Evolutionary conservation across 2,797 vertebrate species (phyloP), one percentile per base, ranked within the genome.

Genomic region (Labroides dimidiatus): DNA sequence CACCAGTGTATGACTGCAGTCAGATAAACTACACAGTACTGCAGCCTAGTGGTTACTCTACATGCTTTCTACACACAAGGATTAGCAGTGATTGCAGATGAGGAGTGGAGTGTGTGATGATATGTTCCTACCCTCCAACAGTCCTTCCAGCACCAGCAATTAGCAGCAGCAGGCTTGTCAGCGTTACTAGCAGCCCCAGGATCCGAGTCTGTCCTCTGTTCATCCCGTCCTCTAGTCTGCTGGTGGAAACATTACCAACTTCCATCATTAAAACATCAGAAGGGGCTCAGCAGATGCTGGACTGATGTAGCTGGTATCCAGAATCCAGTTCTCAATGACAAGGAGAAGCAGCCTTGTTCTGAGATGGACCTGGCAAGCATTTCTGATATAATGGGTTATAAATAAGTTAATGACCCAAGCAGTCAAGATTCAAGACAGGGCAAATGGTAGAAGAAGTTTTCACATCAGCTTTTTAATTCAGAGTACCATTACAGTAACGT

Each of bases 81-180:
- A 51, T 51, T 42, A 51, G 48, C 48, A 44, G 56, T 47, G 52
- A 30, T 56, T 71, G 53, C 60, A 65, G 42, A 19, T 48, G 23
- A 64, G 39, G 39, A 24, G 55, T 54, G 44, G 39, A 0, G 24
- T 27, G 37, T 10, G 37, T 21, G 33, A 41, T 53, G 39, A 48
- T 11, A 19, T 39, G 65, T 33, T 69, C 43, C 65, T 78, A 56
- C 54, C 77, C 72, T 86, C 75, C 66, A 80, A 64, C 78, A 74
- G 74, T 82, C 72, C 51, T 77, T 63, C 69, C 64, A 73, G 68
- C 63, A 57, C 72, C 75, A 82, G 65, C 14, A 47, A 86, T 67
- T 49, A 83, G 51, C 67, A 79, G 67, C 53, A 61, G 50, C 56
- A 65, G 43, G 17, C 58, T 70, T 39, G 48, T 68, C 65, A 65